phyloP scores from a whole-genome alignment of 2,888 invertebrate species.

The Ethmia dodecea region DNA sequence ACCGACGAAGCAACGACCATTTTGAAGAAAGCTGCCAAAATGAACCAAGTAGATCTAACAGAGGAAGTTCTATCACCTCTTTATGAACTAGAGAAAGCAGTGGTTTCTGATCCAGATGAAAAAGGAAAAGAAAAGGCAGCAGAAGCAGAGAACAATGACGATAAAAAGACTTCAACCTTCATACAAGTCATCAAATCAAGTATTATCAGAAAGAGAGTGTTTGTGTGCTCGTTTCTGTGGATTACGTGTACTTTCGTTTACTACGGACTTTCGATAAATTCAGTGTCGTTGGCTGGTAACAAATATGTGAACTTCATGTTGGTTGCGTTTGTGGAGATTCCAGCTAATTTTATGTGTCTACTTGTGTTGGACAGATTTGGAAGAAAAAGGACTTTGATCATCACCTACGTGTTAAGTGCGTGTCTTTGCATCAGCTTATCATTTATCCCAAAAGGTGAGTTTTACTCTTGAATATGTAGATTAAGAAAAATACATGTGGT shows the following conservation, averaged over 20 bases:
- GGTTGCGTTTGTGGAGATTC: slow-evolving; percentile 82
- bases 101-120: slow-evolving; percentile 18
- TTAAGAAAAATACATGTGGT: too few species aligned
- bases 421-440: slow-evolving; percentile 78
- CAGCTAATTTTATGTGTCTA: slow-evolving; percentile 82
- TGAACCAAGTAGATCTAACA: slow-evolving; percentile 76
- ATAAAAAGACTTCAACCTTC: slow-evolving; percentile 36
- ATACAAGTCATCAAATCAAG: slow-evolving; percentile 71
- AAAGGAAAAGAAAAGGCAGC: slow-evolving; percentile 17
- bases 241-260: slow-evolving; percentile 88
- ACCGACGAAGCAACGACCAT: slow-evolving; percentile 80
- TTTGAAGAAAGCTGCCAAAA: slow-evolving; percentile 80
- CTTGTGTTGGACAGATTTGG: slow-evolving; percentile 81
- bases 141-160: slow-evolving; percentile 19
- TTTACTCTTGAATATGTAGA: too few species aligned
- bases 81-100: slow-evolving; percentile 34
- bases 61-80: slow-evolving; percentile 57
- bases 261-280: slow-evolving; percentile 87
- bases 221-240: slow-evolving; percentile 86
- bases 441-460: slow-evolving; percentile 76
- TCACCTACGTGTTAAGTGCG: slow-evolving; percentile 81
- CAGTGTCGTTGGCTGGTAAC: slow-evolving; percentile 85
- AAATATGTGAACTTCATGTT: slow-evolving; percentile 87
- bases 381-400: slow-evolving; percentile 79
- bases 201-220: slow-evolving; percentile 73